Evolutionary conservation across 2,113 vertebrate genomes (phyloP).

Genomic region (Oriolus oriolus): DNA sequence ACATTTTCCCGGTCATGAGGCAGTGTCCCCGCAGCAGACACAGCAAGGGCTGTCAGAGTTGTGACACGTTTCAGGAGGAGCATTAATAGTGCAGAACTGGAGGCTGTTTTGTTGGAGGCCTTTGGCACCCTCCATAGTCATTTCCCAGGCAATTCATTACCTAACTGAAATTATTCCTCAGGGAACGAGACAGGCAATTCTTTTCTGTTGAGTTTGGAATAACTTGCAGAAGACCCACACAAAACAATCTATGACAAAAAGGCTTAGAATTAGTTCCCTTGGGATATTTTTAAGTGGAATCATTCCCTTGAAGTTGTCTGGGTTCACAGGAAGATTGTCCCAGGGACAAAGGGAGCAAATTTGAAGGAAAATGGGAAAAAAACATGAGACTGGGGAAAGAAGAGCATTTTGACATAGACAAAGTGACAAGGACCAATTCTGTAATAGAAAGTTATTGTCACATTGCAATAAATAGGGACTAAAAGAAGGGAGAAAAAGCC

Average conservation of each 20-base stretch:
- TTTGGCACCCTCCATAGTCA: not conserved
- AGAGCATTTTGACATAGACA: not conserved
- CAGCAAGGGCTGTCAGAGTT: not conserved
- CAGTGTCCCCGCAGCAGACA: not conserved
- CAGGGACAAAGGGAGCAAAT: not conserved
- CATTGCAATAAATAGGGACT: not conserved
- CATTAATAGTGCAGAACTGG: not conserved
- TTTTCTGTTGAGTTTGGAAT: not conserved
- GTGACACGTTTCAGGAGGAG: not conserved
- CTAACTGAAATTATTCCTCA: not conserved
- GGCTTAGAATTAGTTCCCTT: not conserved
- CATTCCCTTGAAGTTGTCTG: not conserved
- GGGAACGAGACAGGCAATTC: not conserved
- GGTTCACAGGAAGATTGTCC: not conserved
- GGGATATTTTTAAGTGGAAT: not conserved
- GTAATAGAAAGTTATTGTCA: not conserved
- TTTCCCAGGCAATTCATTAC: not conserved
- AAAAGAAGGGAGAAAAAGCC: not conserved
- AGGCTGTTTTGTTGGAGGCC: not conserved
- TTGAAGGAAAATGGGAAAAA: not conserved
- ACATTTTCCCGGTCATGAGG: not conserved
- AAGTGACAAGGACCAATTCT: not conserved
- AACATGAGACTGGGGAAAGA: not conserved
- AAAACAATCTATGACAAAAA: not conserved
- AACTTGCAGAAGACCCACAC: not conserved